A percentile compares a stretch with the other conserved stretches of the same genome.
These are phyloP conservation scores for Cyanoramphus novaezelandiae DNA, from an alignment of 2,113 vertebrate species.

Conservation along the genomic window DNA sequence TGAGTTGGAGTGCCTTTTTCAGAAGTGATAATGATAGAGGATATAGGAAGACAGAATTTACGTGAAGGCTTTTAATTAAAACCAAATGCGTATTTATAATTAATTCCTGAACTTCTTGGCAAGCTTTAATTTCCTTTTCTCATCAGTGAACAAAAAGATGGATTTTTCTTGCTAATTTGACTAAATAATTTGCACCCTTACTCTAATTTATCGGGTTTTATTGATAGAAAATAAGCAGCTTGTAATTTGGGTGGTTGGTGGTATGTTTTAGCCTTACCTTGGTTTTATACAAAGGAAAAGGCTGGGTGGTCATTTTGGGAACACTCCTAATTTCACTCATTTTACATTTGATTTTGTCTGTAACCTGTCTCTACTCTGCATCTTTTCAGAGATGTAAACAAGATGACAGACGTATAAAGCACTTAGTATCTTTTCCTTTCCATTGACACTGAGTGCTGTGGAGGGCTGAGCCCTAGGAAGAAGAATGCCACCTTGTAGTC, in stretches of 20 bases:
- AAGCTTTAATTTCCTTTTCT: not conserved
- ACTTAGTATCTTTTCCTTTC: not conserved
- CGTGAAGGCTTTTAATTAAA: conserved; percentile 16
- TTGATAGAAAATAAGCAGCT: not conserved
- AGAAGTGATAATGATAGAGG: not conserved
- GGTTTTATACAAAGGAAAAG: not conserved
- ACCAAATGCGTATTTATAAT: conserved; percentile 2
- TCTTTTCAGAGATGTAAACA: not conserved
- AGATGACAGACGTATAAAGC: not conserved
- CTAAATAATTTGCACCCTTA: not conserved
- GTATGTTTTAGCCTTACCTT: not conserved
- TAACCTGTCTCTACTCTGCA: not conserved
- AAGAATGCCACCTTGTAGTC: not conserved
- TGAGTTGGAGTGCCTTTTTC: not conserved
- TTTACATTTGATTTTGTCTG: not conserved
- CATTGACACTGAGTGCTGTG: accelerated
- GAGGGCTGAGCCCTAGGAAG: not conserved
- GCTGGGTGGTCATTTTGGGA: not conserved
- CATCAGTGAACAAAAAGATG: not conserved
- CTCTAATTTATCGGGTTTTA: not conserved
- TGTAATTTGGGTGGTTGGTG: not conserved
- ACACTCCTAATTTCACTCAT: not conserved
- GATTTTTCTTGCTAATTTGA: not conserved
- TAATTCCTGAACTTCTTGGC: not conserved
- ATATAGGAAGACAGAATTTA: not conserved